Evolutionary conservation across 1,140 invertebrate species (phyloP).

Genomic region (Daktulosphaira vitifoliae): DNA sequence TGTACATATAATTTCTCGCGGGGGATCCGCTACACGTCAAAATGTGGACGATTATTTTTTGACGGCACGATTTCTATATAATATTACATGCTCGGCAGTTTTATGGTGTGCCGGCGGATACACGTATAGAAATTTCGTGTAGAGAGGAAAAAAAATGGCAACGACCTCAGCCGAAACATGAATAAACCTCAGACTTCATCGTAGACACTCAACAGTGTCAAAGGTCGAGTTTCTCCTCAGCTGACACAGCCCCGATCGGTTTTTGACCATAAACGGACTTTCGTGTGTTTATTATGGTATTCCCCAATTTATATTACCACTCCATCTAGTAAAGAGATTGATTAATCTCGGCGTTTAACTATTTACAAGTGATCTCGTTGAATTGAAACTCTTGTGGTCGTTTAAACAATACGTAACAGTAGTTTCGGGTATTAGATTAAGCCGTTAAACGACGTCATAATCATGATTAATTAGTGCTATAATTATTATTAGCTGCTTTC

Average conservation of each 20-base stretch:
- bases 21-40: constrained; percentile 13
- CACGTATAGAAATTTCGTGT: constrained; percentile 12
- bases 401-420: too few species aligned
- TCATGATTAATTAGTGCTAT: too few species aligned
- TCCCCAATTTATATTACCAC: too few species aligned
- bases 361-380: too few species aligned
- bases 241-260: background rate
- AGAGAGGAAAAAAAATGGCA: constrained; percentile 12
- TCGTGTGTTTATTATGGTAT: too few species aligned
- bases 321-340: too few species aligned
- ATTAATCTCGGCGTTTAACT: too few species aligned
- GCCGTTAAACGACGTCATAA: background rate
- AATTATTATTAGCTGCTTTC: too few species aligned
- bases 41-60: constrained; percentile 6
- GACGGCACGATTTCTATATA: background rate
- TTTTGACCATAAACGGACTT: constrained; percentile 12
- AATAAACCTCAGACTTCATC: constrained; percentile 1
- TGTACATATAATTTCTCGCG: constrained; percentile 6
- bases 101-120: constrained; percentile 11
- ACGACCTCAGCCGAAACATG: constrained; percentile 15
- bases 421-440: too few species aligned
- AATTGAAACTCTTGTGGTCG: too few species aligned
- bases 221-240: constrained; percentile 24
- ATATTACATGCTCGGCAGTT: background rate
- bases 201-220: constrained; percentile 12